Evolutionary conservation across 2,888 invertebrate species (phyloP).

Genomic region (Theodoxus fluviatilis): DNA sequence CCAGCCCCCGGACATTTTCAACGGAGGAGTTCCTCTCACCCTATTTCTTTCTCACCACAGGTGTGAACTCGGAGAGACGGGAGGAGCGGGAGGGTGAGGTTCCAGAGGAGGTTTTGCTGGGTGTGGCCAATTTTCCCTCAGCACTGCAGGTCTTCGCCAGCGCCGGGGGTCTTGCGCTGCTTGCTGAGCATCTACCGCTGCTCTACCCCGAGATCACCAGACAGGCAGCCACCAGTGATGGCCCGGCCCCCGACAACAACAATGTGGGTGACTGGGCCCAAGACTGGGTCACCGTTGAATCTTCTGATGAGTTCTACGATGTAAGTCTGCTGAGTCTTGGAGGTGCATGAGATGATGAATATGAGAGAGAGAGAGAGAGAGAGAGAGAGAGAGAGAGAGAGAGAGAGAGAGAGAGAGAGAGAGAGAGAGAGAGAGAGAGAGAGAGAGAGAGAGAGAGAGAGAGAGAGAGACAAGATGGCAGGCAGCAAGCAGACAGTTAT

Average conservation of each 20-base stretch:
- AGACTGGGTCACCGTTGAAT: slow-evolving; percentile 72
- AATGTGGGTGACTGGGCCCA: slow-evolving; percentile 40
- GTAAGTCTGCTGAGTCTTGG: slow-evolving; percentile 30
- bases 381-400: slow-evolving; percentile 2
- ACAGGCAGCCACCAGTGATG: slow-evolving; percentile 58
- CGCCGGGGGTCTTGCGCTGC: slow-evolving; percentile 84
- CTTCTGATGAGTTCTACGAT: slow-evolving; percentile 54
- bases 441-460: too few relatives aligned
- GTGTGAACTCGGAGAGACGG: slow-evolving; percentile 32
- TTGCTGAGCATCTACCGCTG: slow-evolving; percentile 87
- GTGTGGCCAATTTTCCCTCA: slow-evolving; percentile 62
- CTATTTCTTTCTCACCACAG: slow-evolving; percentile 22
- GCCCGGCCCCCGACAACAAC: slow-evolving; percentile 32
- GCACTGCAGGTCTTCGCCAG: slow-evolving; percentile 86
- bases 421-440: too few relatives aligned
- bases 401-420: too few relatives aligned
- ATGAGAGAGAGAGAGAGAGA: not conserved
- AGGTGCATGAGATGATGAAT: not conserved
- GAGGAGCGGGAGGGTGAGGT: slow-evolving; percentile 42
- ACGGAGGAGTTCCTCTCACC: too few relatives aligned
- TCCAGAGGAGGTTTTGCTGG: slow-evolving; percentile 52
- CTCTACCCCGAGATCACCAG: slow-evolving; percentile 82
- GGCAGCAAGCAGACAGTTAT: too few relatives aligned
- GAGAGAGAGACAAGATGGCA: too few relatives aligned
- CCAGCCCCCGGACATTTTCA: too few relatives aligned